Evolutionary conservation across 2,797 vertebrate species (phyloP).

Genomic region (Orientallactaga sibirica): DNA sequence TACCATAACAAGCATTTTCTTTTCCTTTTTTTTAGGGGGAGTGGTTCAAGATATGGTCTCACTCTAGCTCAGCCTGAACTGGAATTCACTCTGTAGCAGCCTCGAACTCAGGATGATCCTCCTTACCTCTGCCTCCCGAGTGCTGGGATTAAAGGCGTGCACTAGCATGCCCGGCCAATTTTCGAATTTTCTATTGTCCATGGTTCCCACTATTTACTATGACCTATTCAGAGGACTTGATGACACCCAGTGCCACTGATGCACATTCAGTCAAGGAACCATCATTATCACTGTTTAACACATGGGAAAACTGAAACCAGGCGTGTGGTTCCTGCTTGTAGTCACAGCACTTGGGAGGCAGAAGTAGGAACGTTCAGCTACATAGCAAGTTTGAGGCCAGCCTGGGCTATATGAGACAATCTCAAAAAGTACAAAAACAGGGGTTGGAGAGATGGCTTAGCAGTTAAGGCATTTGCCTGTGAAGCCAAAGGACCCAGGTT

Average conservation of each 20-base stretch:
- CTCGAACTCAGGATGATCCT: too few relatives aligned
- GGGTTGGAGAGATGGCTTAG: background rate
- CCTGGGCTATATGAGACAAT: rapidly evolving
- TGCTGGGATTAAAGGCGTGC: too few relatives aligned
- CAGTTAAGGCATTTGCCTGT: background rate
- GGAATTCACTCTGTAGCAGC: too few relatives aligned
- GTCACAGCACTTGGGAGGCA: background rate
- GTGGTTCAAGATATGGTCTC: too few relatives aligned
- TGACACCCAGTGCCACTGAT: rapidly evolving
- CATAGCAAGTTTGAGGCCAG: background rate
- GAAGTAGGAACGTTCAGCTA: background rate
- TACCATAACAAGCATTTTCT: background rate
- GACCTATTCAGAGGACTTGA: background rate
- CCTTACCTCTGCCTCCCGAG: too few relatives aligned
- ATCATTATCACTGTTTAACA: background rate
- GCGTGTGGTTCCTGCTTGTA: background rate
- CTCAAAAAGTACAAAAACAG: too few relatives aligned
- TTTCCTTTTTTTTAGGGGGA: too few relatives aligned
- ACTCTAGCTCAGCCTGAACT: too few relatives aligned
- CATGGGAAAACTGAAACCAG: background rate
- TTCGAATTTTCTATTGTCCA: background rate
- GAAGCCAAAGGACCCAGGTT: background rate
- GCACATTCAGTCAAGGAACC: background rate
- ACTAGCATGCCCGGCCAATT: too few relatives aligned
- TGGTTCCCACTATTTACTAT: background rate